Base-by-base conservation (phyloP, 2,888 invertebrate genomes). In the Luperina testacea region DNA sequence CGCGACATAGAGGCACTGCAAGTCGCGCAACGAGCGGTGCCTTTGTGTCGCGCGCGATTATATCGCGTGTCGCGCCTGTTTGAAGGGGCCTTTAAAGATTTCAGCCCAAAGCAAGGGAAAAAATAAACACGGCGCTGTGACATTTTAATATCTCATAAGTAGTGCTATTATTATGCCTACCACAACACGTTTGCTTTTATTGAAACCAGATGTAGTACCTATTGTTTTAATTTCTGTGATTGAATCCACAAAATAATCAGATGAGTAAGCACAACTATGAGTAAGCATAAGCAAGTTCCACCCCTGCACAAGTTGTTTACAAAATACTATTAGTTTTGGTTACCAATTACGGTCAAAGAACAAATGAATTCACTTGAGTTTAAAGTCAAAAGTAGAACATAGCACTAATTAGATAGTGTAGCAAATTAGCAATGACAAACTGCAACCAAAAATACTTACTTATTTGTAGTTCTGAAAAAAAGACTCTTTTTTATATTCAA, bases 131-230 rank as follows among this genome's bases (percentile, higher is more conserved):
- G 17, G 4, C 24, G 32, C n/a, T 59, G 20, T 42, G 53, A 6
- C 7, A 38, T 20, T 42, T 38, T 42, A 11, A 48, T 53, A 42
- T 53, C 27, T 42, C 20, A 9, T 20, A 32, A 48, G 15, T 4
- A 15, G 5, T 53, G 27, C 63, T 53, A 8, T 38, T 32, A 71
- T 27, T 48, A 63, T 27, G n/a, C 24, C 17, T 48, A n/a, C 42
- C n/a, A 42, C 32, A 42, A 59, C 17, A 32, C 24, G 3, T 38
- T 71, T 65, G 24, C 57, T 57, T 71, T 48, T 48, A 45, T 72
- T 27, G 7, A 27, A 78, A 78, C 53, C 53, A 78, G 42, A 77
- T n/a, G 38, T 15, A 51, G 1, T 61, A 9, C 7, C 24, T 45
- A 59, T 48, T 48, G 38, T 13, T 72, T 65, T 4, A 51, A 65